phyloP scores from a whole-genome alignment of 2,888 invertebrate species.

The Drosophila neutralis region DNA sequence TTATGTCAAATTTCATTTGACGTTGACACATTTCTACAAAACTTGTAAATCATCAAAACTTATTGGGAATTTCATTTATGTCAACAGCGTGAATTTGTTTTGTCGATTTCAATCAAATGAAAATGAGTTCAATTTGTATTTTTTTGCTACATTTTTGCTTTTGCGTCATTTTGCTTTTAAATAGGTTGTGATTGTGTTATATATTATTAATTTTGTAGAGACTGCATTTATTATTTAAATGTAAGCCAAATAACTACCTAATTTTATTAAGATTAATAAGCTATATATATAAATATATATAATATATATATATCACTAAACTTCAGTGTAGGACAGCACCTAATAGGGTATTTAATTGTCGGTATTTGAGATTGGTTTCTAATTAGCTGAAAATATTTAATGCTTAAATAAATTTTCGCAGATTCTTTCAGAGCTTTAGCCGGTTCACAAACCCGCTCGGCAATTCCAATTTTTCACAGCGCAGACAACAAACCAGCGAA shows the following conservation, averaged over 20 bases:
- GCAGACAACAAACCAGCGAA: slow-evolving; percentile 1
- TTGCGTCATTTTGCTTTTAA: slow-evolving; percentile 43
- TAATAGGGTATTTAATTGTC: neutral
- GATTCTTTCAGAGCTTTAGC: slow-evolving; percentile 16
- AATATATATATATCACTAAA: neutral
- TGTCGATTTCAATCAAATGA: slow-evolving; percentile 44
- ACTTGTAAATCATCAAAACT: slow-evolving; percentile 73
- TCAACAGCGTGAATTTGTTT: slow-evolving; percentile 30
- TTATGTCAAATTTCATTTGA: slow-evolving; percentile 16
- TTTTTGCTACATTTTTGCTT: neutral
- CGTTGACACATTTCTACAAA: slow-evolving; percentile 33
- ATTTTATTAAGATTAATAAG: neutral
- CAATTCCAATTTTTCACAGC: neutral
- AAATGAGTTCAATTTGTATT: slow-evolving; percentile 13
- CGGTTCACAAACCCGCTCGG: slow-evolving; percentile 21
- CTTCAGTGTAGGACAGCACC: no score
- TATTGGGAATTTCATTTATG: slow-evolving; percentile 68
- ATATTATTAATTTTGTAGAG: slow-evolving; percentile 10
- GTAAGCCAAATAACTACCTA: neutral
- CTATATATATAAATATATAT: neutral
- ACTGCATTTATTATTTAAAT: neutral
- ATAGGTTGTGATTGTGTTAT: slow-evolving; percentile 17
- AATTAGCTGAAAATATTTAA: neutral
- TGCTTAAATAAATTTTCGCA: neutral
- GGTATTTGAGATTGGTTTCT: fast-evolving